Evolutionary conservation across 1,140 invertebrate genomes (phyloP).

Genomic region (Rhopalosiphum padi): DNA sequence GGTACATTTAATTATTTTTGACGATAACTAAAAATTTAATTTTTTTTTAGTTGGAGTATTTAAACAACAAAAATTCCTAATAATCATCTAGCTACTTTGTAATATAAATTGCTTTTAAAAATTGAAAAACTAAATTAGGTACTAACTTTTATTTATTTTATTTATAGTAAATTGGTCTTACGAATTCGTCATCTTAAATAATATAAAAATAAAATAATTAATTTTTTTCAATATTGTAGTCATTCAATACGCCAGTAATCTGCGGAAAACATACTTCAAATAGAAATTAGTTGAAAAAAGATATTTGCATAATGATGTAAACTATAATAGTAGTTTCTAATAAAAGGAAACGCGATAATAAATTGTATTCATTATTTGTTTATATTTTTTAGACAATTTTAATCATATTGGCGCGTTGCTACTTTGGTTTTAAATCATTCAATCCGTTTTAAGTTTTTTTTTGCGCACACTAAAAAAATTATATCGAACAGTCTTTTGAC

Average conservation of each 20-base stretch:
- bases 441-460: not conserved
- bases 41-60: too few species aligned
- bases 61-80: too few species aligned
- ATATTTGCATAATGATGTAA: too few species aligned
- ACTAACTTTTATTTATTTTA: not conserved
- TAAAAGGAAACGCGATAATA: not conserved
- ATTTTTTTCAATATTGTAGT: not conserved
- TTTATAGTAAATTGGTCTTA: not conserved
- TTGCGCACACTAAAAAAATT: not conserved
- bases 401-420: not conserved
- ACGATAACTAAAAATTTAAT: too few species aligned
- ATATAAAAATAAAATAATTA: not conserved
- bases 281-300: not conserved
- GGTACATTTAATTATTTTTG: not conserved
- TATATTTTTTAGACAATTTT: not conserved
- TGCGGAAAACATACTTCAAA: not conserved
- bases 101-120: too few species aligned
- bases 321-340: too few species aligned
- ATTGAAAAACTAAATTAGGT: too few species aligned
- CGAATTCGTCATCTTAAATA: not conserved
- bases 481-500: not conserved
- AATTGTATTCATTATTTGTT: not conserved
- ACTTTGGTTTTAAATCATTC: not conserved
- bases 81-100: too few species aligned
- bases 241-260: not conserved